Conservation (phyloP, 2,113 vertebrate genomes). For the Plectropomus leopardus region DNA sequence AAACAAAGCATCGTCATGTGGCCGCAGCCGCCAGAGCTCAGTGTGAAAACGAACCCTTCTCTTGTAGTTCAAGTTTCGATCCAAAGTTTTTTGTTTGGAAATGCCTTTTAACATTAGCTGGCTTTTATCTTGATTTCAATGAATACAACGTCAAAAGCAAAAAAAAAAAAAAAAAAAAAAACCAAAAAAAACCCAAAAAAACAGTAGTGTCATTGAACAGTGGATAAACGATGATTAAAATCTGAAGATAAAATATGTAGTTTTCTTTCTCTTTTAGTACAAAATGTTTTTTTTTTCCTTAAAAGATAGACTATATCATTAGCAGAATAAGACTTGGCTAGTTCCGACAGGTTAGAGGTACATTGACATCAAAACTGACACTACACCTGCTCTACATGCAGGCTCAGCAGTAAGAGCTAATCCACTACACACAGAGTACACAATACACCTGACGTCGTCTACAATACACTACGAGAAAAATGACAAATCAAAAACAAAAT, state of each 20-base stretch:
- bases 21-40: conserved; percentile 56
- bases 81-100: conserved; percentile 85
- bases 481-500: conserved; percentile 60
- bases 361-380: conserved; percentile 78
- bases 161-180: conserved; percentile 51
- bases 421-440: conserved; percentile 80
- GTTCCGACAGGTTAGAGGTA: conserved; percentile 80
- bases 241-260: conserved; percentile 67
- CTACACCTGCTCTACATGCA: conserved; percentile 77
- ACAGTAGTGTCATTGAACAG: conserved; percentile 71
- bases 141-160: conserved; percentile 64
- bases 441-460: conserved; percentile 65
- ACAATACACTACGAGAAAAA: conserved; percentile 74
- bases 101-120: conserved; percentile 78
- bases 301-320: conserved; percentile 79
- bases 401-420: conserved; percentile 76
- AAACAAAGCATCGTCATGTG: conserved; percentile 34
- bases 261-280: conserved; percentile 80
- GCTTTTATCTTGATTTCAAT: conserved; percentile 57
- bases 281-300: conserved; percentile 66
- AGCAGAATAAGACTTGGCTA: conserved; percentile 75
- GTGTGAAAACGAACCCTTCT: conserved; percentile 69
- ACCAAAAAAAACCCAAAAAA: conserved; percentile 52
- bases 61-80: conserved; percentile 84
- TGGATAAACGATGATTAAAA: conserved; percentile 70